Evolutionary conservation across 2,797 vertebrate genomes (phyloP).

Genomic region (Nyctalus aviator): DNA sequence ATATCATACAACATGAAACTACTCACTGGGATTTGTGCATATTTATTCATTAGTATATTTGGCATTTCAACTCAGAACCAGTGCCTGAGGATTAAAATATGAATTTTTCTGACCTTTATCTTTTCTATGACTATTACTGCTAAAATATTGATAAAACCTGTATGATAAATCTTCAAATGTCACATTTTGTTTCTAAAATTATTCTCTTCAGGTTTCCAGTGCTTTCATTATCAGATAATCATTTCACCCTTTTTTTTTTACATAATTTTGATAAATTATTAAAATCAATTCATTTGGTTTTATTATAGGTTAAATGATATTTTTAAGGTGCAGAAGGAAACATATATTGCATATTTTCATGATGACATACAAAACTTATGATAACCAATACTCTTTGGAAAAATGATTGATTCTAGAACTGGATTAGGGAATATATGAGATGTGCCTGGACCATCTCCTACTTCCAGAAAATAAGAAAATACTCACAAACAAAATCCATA

Average conservation of each 20-base stretch:
- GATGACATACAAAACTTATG: not conserved
- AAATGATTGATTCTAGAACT: conserved; percentile 9
- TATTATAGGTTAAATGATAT: not conserved
- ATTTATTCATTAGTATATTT: not conserved
- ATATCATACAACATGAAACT: not conserved
- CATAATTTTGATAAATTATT: not conserved
- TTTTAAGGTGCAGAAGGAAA: not conserved
- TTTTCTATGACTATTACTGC: not conserved
- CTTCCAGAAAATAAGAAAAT: not conserved
- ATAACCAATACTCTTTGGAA: not conserved
- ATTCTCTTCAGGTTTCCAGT: not conserved
- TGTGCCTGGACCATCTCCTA: not conserved
- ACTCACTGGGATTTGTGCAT: not conserved
- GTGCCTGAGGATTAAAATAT: not conserved
- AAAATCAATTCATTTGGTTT: conserved; percentile 19
- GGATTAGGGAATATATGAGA: not conserved
- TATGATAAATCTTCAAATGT: not conserved
- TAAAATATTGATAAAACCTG: not conserved
- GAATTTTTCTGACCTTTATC: not conserved
- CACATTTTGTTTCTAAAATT: not conserved
- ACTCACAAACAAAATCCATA: not conserved
- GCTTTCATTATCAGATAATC: not conserved
- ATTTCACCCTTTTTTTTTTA: conserved; percentile 11
- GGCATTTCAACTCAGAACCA: not conserved
- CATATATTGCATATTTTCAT: not conserved